phyloP scores from a whole-genome alignment of 2,113 vertebrate genomes.

The Typhlomys cinereus region DNA sequence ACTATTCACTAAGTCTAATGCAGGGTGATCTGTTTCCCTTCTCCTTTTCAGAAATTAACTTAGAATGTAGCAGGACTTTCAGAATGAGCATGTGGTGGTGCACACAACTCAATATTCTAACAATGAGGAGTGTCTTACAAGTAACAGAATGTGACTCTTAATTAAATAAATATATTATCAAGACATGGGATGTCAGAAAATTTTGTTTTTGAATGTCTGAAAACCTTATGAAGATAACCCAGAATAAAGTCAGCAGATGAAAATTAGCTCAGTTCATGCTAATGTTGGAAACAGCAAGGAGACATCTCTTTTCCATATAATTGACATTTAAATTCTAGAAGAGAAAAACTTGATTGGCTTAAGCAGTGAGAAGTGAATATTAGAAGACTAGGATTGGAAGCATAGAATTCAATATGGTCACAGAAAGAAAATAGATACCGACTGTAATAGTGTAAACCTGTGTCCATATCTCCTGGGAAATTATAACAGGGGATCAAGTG shows the following conservation, averaged over 20 bases:
- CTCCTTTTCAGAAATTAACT: slow-evolving; percentile 57
- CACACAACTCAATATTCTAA: background rate
- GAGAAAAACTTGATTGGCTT: background rate
- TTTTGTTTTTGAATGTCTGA: background rate
- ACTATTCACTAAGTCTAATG: slow-evolving; percentile 43
- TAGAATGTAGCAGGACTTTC: background rate
- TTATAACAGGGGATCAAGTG: background rate
- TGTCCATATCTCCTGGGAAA: background rate
- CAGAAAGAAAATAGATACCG: background rate
- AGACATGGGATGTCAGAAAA: background rate
- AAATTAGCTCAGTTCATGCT: background rate
- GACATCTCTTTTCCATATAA: background rate
- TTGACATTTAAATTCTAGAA: background rate
- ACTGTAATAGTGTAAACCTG: background rate
- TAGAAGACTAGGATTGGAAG: background rate
- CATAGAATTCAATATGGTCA: background rate
- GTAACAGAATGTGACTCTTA: slow-evolving; percentile 20
- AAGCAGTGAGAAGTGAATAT: background rate
- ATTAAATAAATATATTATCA: slow-evolving; percentile 10
- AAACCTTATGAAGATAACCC: background rate
- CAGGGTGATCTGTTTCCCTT: background rate
- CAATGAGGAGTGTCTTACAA: background rate
- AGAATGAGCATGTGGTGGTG: background rate
- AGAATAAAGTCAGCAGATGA: background rate
- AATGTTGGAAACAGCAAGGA: background rate